Percentiles rank a stretch among this genome's conserved stretches.
Evolutionary conservation across 1,140 invertebrate species (phyloP).

Genomic region (Trachymyrmex septentrionalis): DNA sequence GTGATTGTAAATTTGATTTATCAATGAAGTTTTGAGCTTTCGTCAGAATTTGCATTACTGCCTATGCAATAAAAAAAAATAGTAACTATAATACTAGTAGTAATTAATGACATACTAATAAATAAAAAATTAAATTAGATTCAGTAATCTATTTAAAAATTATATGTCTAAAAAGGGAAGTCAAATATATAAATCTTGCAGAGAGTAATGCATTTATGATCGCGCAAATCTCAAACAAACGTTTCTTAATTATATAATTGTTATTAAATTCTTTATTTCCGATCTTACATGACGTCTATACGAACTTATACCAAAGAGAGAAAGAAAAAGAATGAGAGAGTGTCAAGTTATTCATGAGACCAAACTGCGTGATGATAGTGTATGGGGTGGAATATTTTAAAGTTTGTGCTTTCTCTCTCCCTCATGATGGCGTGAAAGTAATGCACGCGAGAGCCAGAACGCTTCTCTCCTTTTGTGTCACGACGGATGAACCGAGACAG

Average conservation of each 20-base stretch:
- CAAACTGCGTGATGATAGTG: slow-evolving; percentile 27
- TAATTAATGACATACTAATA: slow-evolving; percentile 67
- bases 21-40: slow-evolving; percentile 39
- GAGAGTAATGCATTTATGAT: neutral
- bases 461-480: slow-evolving; percentile 17
- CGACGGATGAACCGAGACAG: slow-evolving; percentile 20
- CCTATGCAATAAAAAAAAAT: neutral
- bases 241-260: neutral
- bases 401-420: slow-evolving; percentile 12
- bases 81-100: neutral
- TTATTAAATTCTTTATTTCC: neutral
- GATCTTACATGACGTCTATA: neutral
- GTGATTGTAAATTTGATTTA: slow-evolving; percentile 43
- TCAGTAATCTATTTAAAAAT: neutral
- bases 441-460: slow-evolving; percentile 14
- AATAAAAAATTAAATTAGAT: slow-evolving; percentile 72
- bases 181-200: neutral
- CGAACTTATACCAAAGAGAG: neutral
- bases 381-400: slow-evolving; percentile 40
- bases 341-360: slow-evolving; percentile 36
- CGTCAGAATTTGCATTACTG: neutral
- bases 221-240: neutral
- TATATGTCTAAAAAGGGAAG: neutral
- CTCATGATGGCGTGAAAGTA: slow-evolving; percentile 41
- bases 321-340: neutral